Base-by-base conservation (phyloP, 1,140 invertebrate genomes). In the Hyposmocoma kahamanoa region DNA sequence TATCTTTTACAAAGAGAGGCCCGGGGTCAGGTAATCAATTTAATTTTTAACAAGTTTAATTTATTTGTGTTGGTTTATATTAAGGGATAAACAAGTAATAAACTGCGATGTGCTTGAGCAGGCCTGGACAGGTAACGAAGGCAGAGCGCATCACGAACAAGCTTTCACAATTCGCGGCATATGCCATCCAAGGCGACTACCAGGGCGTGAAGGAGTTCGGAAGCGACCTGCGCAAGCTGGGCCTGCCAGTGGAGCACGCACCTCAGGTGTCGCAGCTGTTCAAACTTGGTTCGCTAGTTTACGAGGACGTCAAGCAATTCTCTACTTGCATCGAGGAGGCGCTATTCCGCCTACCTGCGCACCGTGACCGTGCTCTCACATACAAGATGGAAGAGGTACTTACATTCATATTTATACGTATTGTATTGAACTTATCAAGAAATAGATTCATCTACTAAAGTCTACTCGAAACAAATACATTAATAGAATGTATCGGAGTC, bases 1-100 rank as follows among this genome's bases (percentile, higher is more conserved):
- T 72, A 94, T 99, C 22, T 98, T 98, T 82, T 99, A 99, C 84
- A 98, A 98, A 78, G 98, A 99, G 79, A 89, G 97, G 20, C 97
- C 98, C 0, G 98, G 98, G 2, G 96, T 99, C 10, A 88, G 85
- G 80, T 87, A 41, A 47, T 42, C 56, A n/a, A 28, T 34, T 34
- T 6, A 34, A 4, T 6, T 36, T 36, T 17, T 36, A 26, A 11
- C 11, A 5, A 26, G 5, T 11, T 6, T 26, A 26, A 26, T 26
- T 6, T 26, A 11, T 26, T 26, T 6, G 24, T 26, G 11, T 26
- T 26, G 11, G 5, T 5, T 26, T 26, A 26, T 26, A 26, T 11
- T 26, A 5, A n/a, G n/a, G 24, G 5, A 26, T 6, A 11, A 6
- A 26, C 24, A 6, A 26, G 24, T 26, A 26, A 26, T 26, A 11